These are phyloP conservation scores for Arvicanthis niloticus DNA, from an alignment of 2,113 vertebrate genomes.

Conservation along the genomic window DNA sequence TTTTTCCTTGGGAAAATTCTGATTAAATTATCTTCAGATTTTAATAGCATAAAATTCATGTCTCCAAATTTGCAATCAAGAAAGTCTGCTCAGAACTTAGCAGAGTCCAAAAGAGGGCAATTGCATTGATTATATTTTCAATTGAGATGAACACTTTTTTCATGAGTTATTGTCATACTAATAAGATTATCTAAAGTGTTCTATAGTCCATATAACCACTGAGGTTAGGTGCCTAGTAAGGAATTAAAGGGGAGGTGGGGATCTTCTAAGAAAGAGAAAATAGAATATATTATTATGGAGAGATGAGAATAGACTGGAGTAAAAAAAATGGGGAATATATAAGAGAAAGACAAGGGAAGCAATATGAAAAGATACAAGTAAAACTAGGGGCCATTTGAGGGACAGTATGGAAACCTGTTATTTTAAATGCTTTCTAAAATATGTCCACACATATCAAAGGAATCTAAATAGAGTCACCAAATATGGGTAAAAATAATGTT, in stretches of 20 bases:
- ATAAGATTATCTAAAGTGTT: not conserved
- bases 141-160: conserved; percentile 31
- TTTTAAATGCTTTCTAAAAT: not conserved
- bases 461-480: not conserved
- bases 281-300: not conserved
- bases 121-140: conserved; percentile 44
- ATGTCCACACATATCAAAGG: not conserved
- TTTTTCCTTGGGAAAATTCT: conserved; percentile 42
- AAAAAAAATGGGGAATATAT: not conserved
- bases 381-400: not conserved
- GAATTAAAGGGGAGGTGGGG: not conserved
- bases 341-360: not conserved
- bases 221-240: too few relatives aligned
- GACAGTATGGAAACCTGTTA: not conserved
- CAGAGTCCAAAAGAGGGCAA: not conserved
- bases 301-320: too few relatives aligned
- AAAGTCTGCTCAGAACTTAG: conserved; percentile 10
- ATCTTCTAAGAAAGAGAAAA: not conserved
- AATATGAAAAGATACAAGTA: not conserved
- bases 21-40: not conserved
- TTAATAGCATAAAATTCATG: conserved; percentile 61
- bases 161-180: not conserved
- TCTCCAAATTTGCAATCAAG: conserved; percentile 60
- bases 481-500: not conserved
- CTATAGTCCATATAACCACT: not conserved